These are phyloP conservation scores for Dascyllus trimaculatus DNA, from an alignment of 2,113 vertebrate species.

Conservation along the genomic window DNA sequence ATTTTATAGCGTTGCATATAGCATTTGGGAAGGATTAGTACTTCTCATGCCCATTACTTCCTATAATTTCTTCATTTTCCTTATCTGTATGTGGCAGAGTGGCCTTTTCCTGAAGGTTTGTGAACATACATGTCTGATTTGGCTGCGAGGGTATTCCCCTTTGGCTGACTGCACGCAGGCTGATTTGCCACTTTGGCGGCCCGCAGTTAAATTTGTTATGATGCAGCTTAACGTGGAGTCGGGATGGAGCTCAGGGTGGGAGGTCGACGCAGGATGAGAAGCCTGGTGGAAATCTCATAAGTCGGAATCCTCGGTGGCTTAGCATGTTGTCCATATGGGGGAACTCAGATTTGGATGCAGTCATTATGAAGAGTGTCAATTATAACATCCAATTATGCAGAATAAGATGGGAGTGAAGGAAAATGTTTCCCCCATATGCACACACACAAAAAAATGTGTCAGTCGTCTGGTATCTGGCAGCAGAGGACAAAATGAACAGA, in stretches of 20 bases:
- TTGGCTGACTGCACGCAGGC: constrained; percentile 32
- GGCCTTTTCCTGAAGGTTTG: constrained; percentile 35
- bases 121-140: constrained; percentile 49
- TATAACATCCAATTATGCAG: neutral
- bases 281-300: constrained; percentile 27
- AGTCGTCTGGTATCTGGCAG: neutral
- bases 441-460: too few relatives aligned
- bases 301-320: constrained; percentile 26
- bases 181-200: constrained; percentile 41
- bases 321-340: constrained; percentile 8
- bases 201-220: constrained; percentile 50
- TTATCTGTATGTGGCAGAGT: constrained; percentile 63
- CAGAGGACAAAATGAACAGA: neutral
- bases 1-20: constrained; percentile 42
- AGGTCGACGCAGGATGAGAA: constrained; percentile 25
- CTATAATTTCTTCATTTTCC: constrained; percentile 55
- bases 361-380: constrained; percentile 4
- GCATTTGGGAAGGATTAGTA: constrained; percentile 65
- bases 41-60: constrained; percentile 54
- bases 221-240: constrained; percentile 43
- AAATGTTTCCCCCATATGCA: neutral
- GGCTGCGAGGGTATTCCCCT: constrained; percentile 44
- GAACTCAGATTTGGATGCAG: constrained; percentile 25
- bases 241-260: constrained; percentile 7
- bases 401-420: neutral